Conservation (phyloP, 2,113 vertebrate species). For the Toxotes jaculatrix region DNA sequence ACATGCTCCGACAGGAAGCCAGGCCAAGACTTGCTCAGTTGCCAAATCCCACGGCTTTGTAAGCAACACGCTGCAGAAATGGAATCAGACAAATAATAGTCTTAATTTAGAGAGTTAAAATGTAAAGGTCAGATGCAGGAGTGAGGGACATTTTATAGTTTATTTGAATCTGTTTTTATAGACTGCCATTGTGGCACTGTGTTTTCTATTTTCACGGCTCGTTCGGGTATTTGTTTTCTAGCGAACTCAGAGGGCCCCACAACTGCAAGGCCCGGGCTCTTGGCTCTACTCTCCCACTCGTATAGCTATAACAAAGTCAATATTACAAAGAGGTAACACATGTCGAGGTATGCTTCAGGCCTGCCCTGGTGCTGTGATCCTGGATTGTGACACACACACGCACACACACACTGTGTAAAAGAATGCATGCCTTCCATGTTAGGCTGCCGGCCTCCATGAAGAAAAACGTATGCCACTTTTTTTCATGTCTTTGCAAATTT, state of each 20-base stretch:
- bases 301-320: conserved; percentile 85
- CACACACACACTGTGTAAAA: conserved; percentile 47
- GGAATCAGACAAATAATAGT: conserved; percentile 59
- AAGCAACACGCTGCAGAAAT: conserved; percentile 42
- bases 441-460: conserved; percentile 46
- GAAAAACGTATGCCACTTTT: conserved; percentile 56
- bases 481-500: conserved; percentile 54
- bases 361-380: conserved; percentile 76
- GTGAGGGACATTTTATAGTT: conserved; percentile 48
- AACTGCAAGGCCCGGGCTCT: conserved; percentile 69
- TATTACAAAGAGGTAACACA: conserved; percentile 86
- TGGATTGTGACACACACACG: conserved; percentile 63
- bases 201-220: conserved; percentile 75
- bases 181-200: conserved; percentile 68
- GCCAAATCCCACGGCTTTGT: conserved; percentile 65
- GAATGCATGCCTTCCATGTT: conserved; percentile 62
- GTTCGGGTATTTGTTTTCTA: conserved; percentile 78
- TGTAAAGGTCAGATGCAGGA: conserved; percentile 49
- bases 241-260: conserved; percentile 74
- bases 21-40: conserved; percentile 42
- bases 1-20: conserved; percentile 55
- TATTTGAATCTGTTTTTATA: conserved; percentile 62
- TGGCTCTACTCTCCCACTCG: conserved; percentile 82
- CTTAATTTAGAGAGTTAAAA: conserved; percentile 60
- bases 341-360: conserved; percentile 83